Evolutionary conservation across 2,113 vertebrate genomes (phyloP).

Genomic region (Cynoglossus semilaevis): DNA sequence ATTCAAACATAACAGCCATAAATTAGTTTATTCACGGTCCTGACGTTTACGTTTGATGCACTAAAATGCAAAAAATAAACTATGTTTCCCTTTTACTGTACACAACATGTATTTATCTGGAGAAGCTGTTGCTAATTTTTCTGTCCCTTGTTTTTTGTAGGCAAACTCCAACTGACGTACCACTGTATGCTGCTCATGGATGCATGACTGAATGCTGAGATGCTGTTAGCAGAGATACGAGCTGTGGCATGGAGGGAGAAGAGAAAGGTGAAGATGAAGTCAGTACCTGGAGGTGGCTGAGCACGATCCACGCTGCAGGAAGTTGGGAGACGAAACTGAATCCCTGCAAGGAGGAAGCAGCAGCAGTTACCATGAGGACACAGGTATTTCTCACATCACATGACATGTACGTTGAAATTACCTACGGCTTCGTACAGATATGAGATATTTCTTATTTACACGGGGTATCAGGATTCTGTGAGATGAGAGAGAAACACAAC

Average conservation of each 20-base stretch:
- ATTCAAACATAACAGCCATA: too few relatives aligned
- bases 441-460: not conserved
- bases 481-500: conserved; percentile 52
- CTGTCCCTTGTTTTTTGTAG: not conserved
- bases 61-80: too few relatives aligned
- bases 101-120: too few relatives aligned
- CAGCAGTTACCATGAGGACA: conserved; percentile 49
- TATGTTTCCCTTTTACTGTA: too few relatives aligned
- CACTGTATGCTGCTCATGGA: conserved; percentile 12
- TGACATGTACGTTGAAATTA: conserved; percentile 1
- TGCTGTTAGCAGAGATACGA: conserved; percentile 23
- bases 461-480: not conserved
- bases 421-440: not conserved
- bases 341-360: conserved; percentile 74
- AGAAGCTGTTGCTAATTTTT: not conserved
- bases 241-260: conserved; percentile 20
- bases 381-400: conserved; percentile 20
- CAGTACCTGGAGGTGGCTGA: conserved; percentile 76
- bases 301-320: conserved; percentile 77
- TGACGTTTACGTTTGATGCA: too few relatives aligned
- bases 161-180: not conserved
- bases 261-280: conserved; percentile 11
- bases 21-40: too few relatives aligned
- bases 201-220: conserved; percentile 44
- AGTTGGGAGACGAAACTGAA: conserved; percentile 82